Conservation (phyloP, 2,888 invertebrate species). For the Aromia moschata region DNA sequence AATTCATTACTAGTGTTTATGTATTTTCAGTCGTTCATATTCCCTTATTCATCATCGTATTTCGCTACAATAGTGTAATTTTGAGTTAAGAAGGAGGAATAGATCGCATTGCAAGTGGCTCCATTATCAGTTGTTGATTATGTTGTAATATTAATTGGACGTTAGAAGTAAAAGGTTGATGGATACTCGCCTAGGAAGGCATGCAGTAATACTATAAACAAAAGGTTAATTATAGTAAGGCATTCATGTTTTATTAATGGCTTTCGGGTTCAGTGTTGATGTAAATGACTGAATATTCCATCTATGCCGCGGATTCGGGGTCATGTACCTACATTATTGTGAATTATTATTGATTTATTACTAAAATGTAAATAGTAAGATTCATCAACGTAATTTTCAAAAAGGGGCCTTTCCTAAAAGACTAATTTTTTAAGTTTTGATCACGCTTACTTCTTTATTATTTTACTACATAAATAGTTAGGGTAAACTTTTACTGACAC, state of each 20-base stretch:
- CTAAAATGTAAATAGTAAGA: too few species aligned
- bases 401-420: too few species aligned
- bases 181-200: not conserved
- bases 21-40: too few species aligned
- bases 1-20: too few species aligned
- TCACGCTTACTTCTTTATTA: too few species aligned
- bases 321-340: not conserved
- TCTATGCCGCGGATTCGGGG: not conserved
- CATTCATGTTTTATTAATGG: slow-evolving; percentile 26
- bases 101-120: not conserved
- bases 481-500: too few species aligned
- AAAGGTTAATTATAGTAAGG: slow-evolving; percentile 16
- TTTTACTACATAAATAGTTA: too few species aligned
- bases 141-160: slow-evolving; percentile 11
- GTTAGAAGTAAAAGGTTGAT: not conserved
- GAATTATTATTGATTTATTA: not conserved
- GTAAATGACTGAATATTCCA: slow-evolving; percentile 6
- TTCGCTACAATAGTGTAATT: slow-evolving; percentile 1
- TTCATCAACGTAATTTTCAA: too few species aligned
- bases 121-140: slow-evolving; percentile 11
- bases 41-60: not conserved
- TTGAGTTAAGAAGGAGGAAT: not conserved
- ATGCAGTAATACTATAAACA: slow-evolving; percentile 4
- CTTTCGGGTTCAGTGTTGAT: slow-evolving; percentile 7
- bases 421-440: too few species aligned